These are phyloP conservation scores for Folsomia candida DNA, from an alignment of 2,888 invertebrate species.

Conservation along the genomic window DNA sequence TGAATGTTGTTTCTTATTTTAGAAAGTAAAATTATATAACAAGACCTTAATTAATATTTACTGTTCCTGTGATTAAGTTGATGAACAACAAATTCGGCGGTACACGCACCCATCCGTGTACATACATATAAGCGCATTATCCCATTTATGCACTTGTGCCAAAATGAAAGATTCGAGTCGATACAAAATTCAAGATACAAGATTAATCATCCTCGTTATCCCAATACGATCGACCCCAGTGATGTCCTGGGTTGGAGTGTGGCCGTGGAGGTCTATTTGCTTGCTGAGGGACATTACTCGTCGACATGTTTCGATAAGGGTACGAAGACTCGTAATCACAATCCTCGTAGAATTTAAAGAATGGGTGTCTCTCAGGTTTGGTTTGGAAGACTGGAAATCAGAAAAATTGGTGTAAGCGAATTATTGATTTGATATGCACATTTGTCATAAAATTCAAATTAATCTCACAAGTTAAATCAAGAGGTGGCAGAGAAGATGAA, in stretches of 20 bases:
- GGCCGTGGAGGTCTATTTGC: constrained; percentile 6
- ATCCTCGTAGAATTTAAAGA: constrained; percentile 10
- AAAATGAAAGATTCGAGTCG: too few species aligned
- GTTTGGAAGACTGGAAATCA: constrained; percentile 7
- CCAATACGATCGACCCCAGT: constrained; percentile 9
- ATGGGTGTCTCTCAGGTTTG: constrained; percentile 5
- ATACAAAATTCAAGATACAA: too few species aligned
- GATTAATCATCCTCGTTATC: constrained; percentile 6
- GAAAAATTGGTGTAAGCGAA: not conserved
- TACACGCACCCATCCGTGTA: too few species aligned
- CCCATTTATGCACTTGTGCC: too few species aligned
- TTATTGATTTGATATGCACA: not conserved
- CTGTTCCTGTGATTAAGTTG: too few species aligned
- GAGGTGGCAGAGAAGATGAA: constrained; percentile 2
- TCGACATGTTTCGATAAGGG: constrained; percentile 6
- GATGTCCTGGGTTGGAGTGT: constrained; percentile 12
- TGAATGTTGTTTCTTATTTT: not conserved
- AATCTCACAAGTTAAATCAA: constrained; percentile 6
- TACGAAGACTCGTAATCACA: constrained; percentile 10
- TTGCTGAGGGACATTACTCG: not conserved
- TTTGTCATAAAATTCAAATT: not conserved
- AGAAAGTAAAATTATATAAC: too few species aligned
- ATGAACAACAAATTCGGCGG: too few species aligned
- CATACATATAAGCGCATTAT: too few species aligned
- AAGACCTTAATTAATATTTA: too few species aligned